Evolutionary conservation across 2,888 invertebrate species (phyloP), one percentile per base, ranked within the genome.

Genomic region (Merodon equestris): DNA sequence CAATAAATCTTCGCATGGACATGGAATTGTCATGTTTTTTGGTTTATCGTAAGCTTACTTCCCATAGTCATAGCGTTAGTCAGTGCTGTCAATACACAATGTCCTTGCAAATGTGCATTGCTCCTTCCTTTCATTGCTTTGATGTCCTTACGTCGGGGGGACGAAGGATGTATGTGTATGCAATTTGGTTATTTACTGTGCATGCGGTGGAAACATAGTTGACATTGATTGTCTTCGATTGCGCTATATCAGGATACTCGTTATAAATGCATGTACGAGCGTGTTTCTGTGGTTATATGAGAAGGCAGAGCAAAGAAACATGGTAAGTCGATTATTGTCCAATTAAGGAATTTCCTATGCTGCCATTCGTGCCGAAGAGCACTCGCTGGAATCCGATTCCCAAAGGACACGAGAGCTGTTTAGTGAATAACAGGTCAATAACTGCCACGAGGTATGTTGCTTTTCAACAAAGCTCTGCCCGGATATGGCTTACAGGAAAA

Each of bases 41-140:
- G 57, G 67, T 72, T 73, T 77, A 73, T 63, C 68, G 73, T 67
- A 67, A 73, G 77, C 56, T 77, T 77, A 73, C 67, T 63, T 47
- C 61, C 27, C 27, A 27, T 27, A 27, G 27, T 77, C 72, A 67
- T 72, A 77, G 57, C 47, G 66, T 67, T 67, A 77, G 76, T 77
- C 56, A 36, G 45, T 61, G 34, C 66, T 77, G 66, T 77, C 76
- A 72, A 72, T 77, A 66, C 27, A 27, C 7, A 66, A 77, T 77
- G 72, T 67, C 61, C 61, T 72, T 72, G 72, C 72, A 67, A 77
- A 72, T 72, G 66, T 51, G 51, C 61, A 67, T 48, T 5, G 18
- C 27, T 27, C 7, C 7, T 10, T 19, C n/a, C 36, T 9, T 3
- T 5, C 5, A 1, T 36, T 14, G 7, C 13, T 60, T 47, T 60